Conservation (phyloP, 2,113 vertebrate genomes). For the Leucosticte australis region DNA sequence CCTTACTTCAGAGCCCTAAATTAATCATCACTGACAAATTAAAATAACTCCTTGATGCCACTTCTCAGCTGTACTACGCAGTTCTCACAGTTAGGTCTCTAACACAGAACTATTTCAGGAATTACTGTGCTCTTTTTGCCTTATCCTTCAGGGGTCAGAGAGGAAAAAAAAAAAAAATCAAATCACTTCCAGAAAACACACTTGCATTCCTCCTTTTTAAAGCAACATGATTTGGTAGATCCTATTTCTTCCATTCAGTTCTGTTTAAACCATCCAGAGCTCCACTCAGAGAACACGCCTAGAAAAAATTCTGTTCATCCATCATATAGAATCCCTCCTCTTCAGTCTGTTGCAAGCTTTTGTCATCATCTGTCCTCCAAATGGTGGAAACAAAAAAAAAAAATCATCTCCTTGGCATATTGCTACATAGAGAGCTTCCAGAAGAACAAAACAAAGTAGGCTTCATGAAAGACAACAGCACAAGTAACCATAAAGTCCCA, state of each 20-base stretch:
- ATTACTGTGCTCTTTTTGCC: neutral
- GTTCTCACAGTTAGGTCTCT: neutral
- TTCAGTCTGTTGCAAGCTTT: neutral
- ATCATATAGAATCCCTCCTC: neutral
- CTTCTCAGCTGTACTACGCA: neutral
- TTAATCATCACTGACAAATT: neutral
- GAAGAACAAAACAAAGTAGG: neutral
- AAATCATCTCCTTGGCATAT: rapidly evolving
- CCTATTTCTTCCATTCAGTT: neutral
- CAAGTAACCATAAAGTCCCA: neutral
- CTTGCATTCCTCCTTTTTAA: neutral
- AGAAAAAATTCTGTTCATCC: neutral
- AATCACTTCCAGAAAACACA: neutral
- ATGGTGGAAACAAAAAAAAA: neutral
- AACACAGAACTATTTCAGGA: neutral
- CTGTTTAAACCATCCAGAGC: neutral
- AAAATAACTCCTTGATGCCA: neutral
- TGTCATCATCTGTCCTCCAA: neutral
- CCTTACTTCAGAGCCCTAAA: neutral
- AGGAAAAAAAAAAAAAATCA: neutral
- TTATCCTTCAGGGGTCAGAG: neutral
- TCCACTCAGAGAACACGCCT: neutral
- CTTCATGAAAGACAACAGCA: neutral
- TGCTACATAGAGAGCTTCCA: neutral
- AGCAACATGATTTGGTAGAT: neutral